Base-by-base conservation (phyloP, 2,888 invertebrate genomes). In the Iphiclides podalirius region DNA sequence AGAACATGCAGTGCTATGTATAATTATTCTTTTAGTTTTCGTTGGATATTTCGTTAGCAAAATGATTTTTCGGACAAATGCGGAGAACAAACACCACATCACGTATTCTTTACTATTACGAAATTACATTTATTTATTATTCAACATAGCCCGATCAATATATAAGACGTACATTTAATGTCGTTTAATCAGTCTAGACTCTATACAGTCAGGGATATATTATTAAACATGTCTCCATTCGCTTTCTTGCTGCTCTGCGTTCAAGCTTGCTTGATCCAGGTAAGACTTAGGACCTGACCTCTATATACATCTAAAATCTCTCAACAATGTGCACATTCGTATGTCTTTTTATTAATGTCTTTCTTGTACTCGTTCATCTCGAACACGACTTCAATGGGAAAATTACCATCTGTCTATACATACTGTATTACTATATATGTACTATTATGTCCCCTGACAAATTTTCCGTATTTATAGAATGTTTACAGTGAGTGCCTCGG, bases 231-330 rank as follows among this genome's bases (percentile, higher is more conserved):
- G 70, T 64, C 66, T 45, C 44, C 67, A 35, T 64, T 65, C 50
- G 53, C 62, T 17, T 63, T 70, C 42, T 44, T 72, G 33, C 46
- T 67, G n/a, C 42, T 71, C 42, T 74, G 69, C 63, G 46, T 64
- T 55, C 73, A 72, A 60, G 70, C 68, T 58, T 72, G 69, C 60
- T 63, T 73, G 47, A 55, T 72, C 46, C 67, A 69, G 61, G 73
- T 73, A 58, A 59, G 43, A n/a, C n/a, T n/a, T n/a, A n/a, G n/a
- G n/a, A n/a, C n/a, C n/a, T n/a, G n/a, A n/a, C n/a, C n/a, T n/a
- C n/a, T n/a, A n/a, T n/a, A n/a, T n/a, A n/a, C n/a, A n/a, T n/a
- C n/a, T n/a, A n/a, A n/a, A n/a, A n/a, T n/a, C n/a, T n/a, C n/a
- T n/a, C n/a, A n/a, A n/a, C n/a, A n/a, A n/a, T n/a, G n/a, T n/a